These are phyloP conservation scores for Mormyrus lacerda DNA, from an alignment of 2,113 vertebrate genomes.

Conservation along the genomic window DNA sequence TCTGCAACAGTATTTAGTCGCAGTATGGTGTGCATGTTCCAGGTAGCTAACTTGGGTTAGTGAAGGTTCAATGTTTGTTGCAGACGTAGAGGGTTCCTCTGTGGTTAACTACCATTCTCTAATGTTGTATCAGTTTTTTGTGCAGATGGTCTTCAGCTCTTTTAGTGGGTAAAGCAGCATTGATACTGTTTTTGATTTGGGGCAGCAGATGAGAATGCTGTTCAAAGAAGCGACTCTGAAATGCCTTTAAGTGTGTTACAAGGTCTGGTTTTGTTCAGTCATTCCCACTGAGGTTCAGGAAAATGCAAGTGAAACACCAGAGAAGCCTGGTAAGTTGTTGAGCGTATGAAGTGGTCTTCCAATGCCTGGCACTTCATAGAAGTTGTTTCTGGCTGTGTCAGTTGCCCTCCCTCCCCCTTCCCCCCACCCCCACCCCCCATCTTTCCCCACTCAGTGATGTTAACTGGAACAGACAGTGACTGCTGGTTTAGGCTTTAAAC, in stretches of 20 bases:
- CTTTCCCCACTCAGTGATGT: background rate
- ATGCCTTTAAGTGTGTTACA: constrained; percentile 54
- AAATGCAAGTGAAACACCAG: constrained; percentile 54
- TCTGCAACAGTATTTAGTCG: background rate
- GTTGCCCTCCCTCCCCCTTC: background rate
- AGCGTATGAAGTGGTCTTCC: constrained; percentile 20
- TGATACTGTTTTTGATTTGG: background rate
- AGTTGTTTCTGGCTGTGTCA: constrained; percentile 35
- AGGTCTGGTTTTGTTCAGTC: constrained; percentile 65
- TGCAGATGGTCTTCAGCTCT: background rate
- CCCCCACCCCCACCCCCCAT: background rate
- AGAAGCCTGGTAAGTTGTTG: constrained; percentile 60
- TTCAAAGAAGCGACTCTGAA: background rate
- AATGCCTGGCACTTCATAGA: constrained; percentile 42
- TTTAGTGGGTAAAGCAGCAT: background rate
- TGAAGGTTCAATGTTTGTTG: constrained; percentile 36
- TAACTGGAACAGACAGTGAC: background rate
- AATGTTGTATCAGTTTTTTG: background rate
- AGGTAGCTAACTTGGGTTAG: background rate
- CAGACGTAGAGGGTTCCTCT: background rate
- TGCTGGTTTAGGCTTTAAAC: background rate
- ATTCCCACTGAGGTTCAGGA: constrained; percentile 67
- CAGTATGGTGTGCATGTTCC: background rate
- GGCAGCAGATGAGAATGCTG: background rate
- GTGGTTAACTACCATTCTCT: background rate